Percentiles rank a stretch among this genome's conserved stretches.
These are phyloP conservation scores for Meloidogyne floridensis DNA, from an alignment of 1,140 invertebrate species.

Conservation along the genomic window DNA sequence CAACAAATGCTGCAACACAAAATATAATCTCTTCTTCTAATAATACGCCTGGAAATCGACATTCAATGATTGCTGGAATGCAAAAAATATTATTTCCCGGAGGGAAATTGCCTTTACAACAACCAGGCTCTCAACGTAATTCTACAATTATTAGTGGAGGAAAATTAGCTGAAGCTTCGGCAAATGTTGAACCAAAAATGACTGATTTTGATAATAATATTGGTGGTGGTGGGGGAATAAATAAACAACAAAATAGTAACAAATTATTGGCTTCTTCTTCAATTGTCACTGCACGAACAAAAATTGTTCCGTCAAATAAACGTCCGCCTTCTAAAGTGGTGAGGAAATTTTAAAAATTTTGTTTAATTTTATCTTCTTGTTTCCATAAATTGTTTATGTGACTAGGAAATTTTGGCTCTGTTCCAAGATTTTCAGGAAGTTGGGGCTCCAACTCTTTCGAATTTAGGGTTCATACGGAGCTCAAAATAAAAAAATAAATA, in stretches of 20 bases:
- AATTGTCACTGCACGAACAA: slow-evolving; percentile 29
- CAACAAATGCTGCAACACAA: neutral
- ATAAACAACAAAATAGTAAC: neutral
- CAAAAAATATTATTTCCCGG: slow-evolving; percentile 44
- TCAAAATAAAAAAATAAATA: too few species aligned
- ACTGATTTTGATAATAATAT: slow-evolving; percentile 17
- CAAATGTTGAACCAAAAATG: slow-evolving; percentile 26
- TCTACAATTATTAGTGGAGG: slow-evolving; percentile 13
- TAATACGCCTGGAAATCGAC: slow-evolving; percentile 40
- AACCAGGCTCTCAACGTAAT: slow-evolving; percentile 17
- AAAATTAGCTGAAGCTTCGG: neutral
- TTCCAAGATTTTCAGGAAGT: too few species aligned
- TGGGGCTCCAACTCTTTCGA: too few species aligned
- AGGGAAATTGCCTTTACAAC: slow-evolving; percentile 38
- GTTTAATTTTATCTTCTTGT: neutral
- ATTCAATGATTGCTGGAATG: slow-evolving; percentile 46
- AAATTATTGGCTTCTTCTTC: slow-evolving; percentile 21
- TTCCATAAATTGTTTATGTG: too few species aligned
- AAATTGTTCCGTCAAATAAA: slow-evolving; percentile 45
- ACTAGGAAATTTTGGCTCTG: too few species aligned
- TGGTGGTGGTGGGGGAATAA: neutral
- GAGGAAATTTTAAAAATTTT: neutral
- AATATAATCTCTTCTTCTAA: neutral
- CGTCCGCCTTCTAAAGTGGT: slow-evolving; percentile 44
- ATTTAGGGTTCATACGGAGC: too few species aligned